Base-by-base conservation (phyloP, 2,797 vertebrate genomes). In the Cygnus olor region DNA sequence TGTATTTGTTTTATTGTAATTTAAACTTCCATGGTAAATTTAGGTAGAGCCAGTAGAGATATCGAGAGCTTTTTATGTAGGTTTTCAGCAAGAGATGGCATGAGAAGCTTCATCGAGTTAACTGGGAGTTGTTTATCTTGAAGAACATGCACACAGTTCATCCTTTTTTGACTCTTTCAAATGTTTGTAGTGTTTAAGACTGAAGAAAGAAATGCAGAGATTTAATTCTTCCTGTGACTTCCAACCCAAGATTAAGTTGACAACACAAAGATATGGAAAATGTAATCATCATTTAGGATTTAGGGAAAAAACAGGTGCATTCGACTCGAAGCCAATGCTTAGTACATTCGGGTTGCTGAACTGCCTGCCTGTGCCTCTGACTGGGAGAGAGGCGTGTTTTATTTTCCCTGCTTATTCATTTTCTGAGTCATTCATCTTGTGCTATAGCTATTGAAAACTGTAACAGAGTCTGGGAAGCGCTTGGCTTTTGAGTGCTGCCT, bases 401-500 rank as follows among this genome's bases (percentile, higher is more conserved):
- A 76, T 94, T 97, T 95, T 90, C 93, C 88, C 89, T 96, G 96
- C 93, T 95, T 94, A 96, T 96, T 97, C 96, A 96, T 95, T 96
- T 97, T 97, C 96, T 96, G 96, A 97, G 93, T 96, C 96, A 97
- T 97, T 97, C 97, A 96, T 97, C 97, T 97, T 97, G 92, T 87
- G 95, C 94, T 96, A 28, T 71, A 96, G 93, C 96, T 97, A 96
- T 95, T 96, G 96, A 95, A 95, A 94, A 96, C 94, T 96, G 95
- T 94, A 96, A 80, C 96, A 27, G 89, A 93, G 97, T 94, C 95
- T 96, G 96, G 97, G 97, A 98, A 98, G 98, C 98, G 98, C 99
- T 99, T 96, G 92, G 98, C 98, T 97, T 95, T 93, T 74, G 84
- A 96, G 95, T 66, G 91, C 94, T 94, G 95, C 91, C 88, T 96